These are phyloP conservation scores for Campylorhamphus procurvoides DNA, from an alignment of 2,113 vertebrate genomes.

Conservation along the genomic window DNA sequence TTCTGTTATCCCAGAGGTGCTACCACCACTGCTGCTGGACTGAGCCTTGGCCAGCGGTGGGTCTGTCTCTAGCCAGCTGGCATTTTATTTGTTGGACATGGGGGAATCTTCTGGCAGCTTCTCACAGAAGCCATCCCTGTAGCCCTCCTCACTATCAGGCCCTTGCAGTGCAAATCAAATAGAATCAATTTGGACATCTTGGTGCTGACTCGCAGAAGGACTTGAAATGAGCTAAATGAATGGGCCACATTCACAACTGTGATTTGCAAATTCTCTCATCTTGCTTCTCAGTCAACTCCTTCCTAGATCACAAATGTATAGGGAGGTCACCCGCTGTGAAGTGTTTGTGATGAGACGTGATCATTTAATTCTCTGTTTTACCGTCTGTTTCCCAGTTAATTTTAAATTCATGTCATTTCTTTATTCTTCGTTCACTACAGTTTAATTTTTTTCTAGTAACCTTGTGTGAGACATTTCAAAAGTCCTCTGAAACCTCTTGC, in stretches of 20 bases:
- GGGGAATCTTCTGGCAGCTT: not conserved
- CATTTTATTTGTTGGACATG: fast-evolving
- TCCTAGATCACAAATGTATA: not conserved
- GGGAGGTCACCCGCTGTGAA: not conserved
- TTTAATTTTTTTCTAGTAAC: not conserved
- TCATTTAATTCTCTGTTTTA: not conserved
- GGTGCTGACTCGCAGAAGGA: not conserved
- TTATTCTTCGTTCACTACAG: not conserved
- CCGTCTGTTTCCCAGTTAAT: not conserved
- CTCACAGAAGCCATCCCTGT: not conserved
- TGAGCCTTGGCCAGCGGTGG: not conserved
- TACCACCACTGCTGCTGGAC: not conserved
- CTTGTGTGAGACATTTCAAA: fast-evolving
- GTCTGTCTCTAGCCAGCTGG: fast-evolving
- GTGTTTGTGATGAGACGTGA: not conserved
- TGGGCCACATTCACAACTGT: not conserved
- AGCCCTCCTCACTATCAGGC: not conserved
- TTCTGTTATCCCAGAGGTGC: fast-evolving
- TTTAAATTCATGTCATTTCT: not conserved
- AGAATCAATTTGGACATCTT: not conserved
- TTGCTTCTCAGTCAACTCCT: not conserved
- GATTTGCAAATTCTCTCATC: not conserved
- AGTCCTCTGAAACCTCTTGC: not conserved
- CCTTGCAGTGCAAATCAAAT: not conserved
- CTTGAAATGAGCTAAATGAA: not conserved